Evolutionary conservation across 1,140 invertebrate genomes (phyloP), one percentile per base, ranked within the genome.

Genomic region (Pseudomyrmex flavicornis): DNA sequence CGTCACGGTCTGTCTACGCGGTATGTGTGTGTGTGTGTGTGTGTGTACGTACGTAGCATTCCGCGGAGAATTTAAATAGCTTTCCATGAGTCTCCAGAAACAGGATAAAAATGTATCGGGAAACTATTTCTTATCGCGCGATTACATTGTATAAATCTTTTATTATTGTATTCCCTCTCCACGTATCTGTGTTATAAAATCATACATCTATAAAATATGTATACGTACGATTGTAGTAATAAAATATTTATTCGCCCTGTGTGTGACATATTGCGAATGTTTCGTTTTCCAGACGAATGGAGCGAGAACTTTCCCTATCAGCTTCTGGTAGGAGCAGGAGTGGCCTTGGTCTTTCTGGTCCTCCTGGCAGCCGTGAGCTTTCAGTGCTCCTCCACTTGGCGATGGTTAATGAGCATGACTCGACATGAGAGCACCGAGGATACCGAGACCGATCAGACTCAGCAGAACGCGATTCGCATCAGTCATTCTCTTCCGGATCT

Each of bases 401-500:
- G 95, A 84, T 97, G 96, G 96, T 92, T 97, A 2, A 92, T 95
- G 93, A 95, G 95, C 86, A 95, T 95, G 91, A 95, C 92, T 15
- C 85, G 92, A 48, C 89, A 92, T 54, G 95, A 96, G 63, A 94
- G 95, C 22, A 94, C 94, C 0, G 94, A 96, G 56, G 95, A 95
- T 56, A 95, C 95, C 48, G 95, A 96, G 86, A 95, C 95, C 44
- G 95, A 95, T 66, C 93, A 95, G 9, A 95, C 96, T 0, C 95
- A 96, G 46, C 96, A 96, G 88, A 95, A 96, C 8, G 95, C 96
- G 1, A 96, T 97, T 75, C 95, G 96, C 12, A 97, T 97, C 89
- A 97, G 96, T 86, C 96, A 97, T 91, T 97, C 96, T 0, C 92
- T 97, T 13, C 97, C 97, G 0, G 97, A 97, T 87, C 93, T 97